phyloP scores from a whole-genome alignment of 1,140 invertebrate species.

The Octopus sinensis region DNA sequence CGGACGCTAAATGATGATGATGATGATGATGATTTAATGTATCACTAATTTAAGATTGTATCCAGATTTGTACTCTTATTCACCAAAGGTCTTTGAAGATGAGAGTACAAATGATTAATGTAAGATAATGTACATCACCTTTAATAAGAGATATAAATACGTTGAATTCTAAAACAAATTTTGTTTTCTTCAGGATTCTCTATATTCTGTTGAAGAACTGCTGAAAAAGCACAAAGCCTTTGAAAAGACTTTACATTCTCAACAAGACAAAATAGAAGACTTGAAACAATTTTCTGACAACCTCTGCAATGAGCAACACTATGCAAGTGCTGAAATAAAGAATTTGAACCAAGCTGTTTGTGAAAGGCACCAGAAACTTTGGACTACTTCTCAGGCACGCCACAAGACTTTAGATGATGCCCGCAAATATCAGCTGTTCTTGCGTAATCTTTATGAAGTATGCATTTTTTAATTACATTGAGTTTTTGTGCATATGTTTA shows the following conservation, averaged over 20 bases:
- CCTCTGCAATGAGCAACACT: constrained; percentile 88
- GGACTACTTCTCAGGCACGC: constrained; percentile 76
- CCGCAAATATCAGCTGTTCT: constrained; percentile 91
- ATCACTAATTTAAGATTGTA: no score
- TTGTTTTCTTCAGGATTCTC: constrained; percentile 65
- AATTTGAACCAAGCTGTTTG: constrained; percentile 77
- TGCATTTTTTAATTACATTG: constrained; percentile 1
- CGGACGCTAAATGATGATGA: no score
- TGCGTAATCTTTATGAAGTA: constrained; percentile 95
- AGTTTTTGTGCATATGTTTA: no score
- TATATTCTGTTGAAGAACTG: constrained; percentile 93
- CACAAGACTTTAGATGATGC: constrained; percentile 84
- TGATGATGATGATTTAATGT: no score
- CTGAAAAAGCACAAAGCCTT: constrained; percentile 99
- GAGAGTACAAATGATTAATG: no score
- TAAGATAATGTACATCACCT: no score
- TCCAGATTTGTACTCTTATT: no score
- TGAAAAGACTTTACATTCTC: constrained; percentile 92
- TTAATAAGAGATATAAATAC: no score
- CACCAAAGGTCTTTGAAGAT: no score
- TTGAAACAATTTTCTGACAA: constrained; percentile 93
- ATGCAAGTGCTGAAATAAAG: constrained; percentile 93
- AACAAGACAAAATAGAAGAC: constrained; percentile 89
- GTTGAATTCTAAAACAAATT: background rate
- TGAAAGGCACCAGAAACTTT: constrained; percentile 77